Conservation (phyloP, 2,113 vertebrate genomes). For the Pimephales promelas region DNA sequence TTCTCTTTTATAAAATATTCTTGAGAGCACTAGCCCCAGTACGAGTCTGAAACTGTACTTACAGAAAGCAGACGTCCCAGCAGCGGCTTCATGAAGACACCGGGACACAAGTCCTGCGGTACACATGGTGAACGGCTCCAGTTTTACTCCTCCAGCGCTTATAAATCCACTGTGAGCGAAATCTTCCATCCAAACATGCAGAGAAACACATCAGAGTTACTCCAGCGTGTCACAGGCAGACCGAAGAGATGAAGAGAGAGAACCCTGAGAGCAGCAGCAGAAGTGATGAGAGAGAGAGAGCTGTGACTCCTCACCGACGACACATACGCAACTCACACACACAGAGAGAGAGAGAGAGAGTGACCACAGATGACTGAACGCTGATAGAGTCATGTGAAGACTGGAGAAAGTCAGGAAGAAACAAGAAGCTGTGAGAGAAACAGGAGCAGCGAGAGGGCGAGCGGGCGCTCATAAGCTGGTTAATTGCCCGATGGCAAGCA, state of each 20-base stretch:
- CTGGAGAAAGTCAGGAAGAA: not conserved
- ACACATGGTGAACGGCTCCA: constrained; percentile 7
- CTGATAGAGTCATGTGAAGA: not conserved
- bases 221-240: not conserved
- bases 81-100: not conserved
- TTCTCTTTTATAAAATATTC: too few relatives aligned
- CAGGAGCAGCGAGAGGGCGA: not conserved
- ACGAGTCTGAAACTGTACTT: not conserved
- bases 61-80: not conserved
- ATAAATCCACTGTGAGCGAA: constrained; percentile 15
- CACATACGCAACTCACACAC: not conserved
- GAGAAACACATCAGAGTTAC: not conserved
- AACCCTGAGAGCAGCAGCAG: constrained; percentile 11
- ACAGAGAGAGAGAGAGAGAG: constrained; percentile 22
- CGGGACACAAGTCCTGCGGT: not conserved
- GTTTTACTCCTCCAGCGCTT: constrained; percentile 3
- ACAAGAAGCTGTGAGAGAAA: not conserved
- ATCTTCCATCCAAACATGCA: not conserved
- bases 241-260: not conserved
- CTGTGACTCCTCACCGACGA: not conserved
- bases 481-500: not conserved
- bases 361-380: not conserved
- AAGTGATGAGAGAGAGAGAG: not conserved
- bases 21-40: too few relatives aligned
- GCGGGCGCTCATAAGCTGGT: not conserved